These are phyloP conservation scores for Peromyscus eremicus DNA, from an alignment of 2,797 vertebrate genomes.

Conservation along the genomic window DNA sequence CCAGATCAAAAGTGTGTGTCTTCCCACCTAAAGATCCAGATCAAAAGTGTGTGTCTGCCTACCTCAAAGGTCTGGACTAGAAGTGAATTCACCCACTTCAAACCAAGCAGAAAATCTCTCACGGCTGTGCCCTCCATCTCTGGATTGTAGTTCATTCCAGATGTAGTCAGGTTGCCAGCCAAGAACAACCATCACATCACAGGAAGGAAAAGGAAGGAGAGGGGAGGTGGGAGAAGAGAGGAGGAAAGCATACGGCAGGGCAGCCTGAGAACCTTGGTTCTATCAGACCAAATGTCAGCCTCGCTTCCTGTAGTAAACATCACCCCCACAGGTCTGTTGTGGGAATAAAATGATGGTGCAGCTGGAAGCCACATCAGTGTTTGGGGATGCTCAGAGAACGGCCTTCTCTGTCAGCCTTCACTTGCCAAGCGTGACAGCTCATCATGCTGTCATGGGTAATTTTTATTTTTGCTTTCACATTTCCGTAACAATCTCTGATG, in stretches of 20 bases:
- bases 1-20: neutral
- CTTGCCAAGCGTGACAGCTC: neutral
- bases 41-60: too few relatives aligned
- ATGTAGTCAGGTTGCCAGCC: neutral
- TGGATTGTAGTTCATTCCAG: neutral
- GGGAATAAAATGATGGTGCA: neutral
- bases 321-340: neutral
- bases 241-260: too few relatives aligned
- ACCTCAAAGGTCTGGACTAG: neutral
- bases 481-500: slow-evolving; percentile 47
- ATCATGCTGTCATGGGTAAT: neutral
- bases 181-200: neutral
- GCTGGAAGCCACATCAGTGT: neutral
- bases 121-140: neutral
- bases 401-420: neutral
- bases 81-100: neutral
- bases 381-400: neutral
- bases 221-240: too few relatives aligned
- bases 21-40: too few relatives aligned
- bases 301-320: neutral
- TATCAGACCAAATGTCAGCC: neutral
- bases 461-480: neutral
- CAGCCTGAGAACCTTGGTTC: neutral
- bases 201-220: neutral
- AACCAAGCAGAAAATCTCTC: neutral